Evolutionary conservation across 2,888 invertebrate genomes (phyloP).

Genomic region (Bombylius discolor): DNA sequence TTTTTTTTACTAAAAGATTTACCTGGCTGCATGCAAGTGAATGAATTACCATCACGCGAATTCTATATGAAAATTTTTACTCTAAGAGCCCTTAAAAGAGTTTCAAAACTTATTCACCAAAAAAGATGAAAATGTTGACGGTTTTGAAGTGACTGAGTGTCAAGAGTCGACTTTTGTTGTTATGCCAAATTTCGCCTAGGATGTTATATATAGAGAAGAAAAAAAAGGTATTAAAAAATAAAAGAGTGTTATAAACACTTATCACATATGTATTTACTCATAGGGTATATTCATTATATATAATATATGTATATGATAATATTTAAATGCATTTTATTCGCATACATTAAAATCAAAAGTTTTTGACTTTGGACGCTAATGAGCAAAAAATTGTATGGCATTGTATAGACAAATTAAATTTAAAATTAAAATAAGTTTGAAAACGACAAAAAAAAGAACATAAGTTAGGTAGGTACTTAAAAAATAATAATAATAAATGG

Average conservation of each 20-base stretch:
- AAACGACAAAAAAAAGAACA: background rate
- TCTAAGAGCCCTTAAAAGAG: background rate
- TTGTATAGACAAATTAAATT: background rate
- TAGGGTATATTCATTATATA: too few species aligned
- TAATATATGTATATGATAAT: too few species aligned
- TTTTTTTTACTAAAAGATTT: background rate
- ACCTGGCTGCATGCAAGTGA: background rate
- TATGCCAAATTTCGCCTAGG: background rate
- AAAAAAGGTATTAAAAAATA: too few species aligned
- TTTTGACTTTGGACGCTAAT: background rate
- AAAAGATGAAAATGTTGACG: background rate
- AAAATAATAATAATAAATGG: too few species aligned
- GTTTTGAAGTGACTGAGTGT: background rate
- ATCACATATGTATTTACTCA: too few species aligned
- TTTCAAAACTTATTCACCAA: background rate
- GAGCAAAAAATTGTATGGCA: background rate
- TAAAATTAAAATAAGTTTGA: background rate
- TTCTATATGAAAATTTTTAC: background rate
- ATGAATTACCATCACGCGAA: background rate
- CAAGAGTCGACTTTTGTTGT: background rate
- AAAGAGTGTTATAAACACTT: too few species aligned
- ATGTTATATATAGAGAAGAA: too few species aligned
- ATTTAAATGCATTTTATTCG: too few species aligned
- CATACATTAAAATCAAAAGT: too few species aligned
- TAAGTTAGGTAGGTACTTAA: background rate